These are phyloP conservation scores for Otolemur crassicaudatus DNA, from an alignment of 2,797 vertebrate species.

Conservation along the genomic window DNA sequence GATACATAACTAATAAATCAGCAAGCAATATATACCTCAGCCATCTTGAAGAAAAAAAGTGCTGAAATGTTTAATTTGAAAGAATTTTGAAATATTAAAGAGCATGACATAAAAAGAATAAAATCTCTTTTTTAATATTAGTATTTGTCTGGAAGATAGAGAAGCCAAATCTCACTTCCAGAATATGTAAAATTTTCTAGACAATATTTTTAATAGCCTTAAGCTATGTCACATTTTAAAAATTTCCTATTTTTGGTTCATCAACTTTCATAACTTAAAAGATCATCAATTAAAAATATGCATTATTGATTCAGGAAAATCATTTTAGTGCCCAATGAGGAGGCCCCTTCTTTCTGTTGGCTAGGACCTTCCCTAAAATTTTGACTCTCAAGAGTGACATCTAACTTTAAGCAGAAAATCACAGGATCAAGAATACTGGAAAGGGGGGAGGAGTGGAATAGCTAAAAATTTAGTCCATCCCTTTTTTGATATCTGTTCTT, in stretches of 20 bases:
- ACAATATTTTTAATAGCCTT: neutral
- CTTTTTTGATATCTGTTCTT: neutral
- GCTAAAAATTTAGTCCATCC: neutral
- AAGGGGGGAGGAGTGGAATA: neutral
- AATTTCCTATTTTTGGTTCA: slow-evolving; percentile 26
- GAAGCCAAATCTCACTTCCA: neutral
- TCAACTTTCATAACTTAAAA: slow-evolving; percentile 2
- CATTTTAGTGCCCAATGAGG: neutral
- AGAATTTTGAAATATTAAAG: slow-evolving; percentile 23
- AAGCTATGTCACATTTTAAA: neutral
- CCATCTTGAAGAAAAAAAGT: neutral
- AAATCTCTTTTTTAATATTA: neutral
- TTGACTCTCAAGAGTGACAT: neutral
- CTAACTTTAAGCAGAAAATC: neutral
- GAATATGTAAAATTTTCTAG: neutral
- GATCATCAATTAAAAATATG: neutral
- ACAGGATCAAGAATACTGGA: neutral
- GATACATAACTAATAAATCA: neutral
- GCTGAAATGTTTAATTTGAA: neutral
- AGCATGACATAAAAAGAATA: neutral
- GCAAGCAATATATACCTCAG: neutral
- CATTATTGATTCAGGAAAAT: slow-evolving; percentile 32
- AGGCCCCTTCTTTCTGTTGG: neutral
- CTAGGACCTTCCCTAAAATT: neutral
- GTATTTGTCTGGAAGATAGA: neutral